These are phyloP conservation scores for Venustoraphidia nigricollis DNA, from an alignment of 2,888 invertebrate genomes.

Conservation along the genomic window DNA sequence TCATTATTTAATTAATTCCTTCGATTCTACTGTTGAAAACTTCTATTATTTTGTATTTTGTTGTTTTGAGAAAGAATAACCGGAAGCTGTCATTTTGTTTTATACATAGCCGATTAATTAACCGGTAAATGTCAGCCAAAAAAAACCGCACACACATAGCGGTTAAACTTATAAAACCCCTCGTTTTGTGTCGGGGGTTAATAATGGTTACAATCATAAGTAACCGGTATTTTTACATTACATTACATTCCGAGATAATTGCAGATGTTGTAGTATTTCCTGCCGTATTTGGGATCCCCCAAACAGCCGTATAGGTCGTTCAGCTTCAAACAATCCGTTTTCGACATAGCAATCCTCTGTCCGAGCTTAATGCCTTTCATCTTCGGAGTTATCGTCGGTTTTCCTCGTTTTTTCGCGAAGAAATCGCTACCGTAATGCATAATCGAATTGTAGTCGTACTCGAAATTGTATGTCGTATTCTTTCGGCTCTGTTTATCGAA, in stretches of 20 bases:
- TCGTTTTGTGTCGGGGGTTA: too few species aligned
- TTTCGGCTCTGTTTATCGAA: slow-evolving; percentile 47
- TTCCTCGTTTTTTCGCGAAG: slow-evolving; percentile 43
- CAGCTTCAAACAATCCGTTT: slow-evolving; percentile 50
- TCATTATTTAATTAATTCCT: too few species aligned
- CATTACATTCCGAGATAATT: slow-evolving; percentile 32
- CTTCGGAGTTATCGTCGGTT: slow-evolving; percentile 44
- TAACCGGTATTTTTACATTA: too few species aligned
- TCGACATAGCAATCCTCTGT: slow-evolving; percentile 45
- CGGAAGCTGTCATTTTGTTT: too few species aligned
- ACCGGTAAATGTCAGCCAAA: too few species aligned
- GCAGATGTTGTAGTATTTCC: slow-evolving; percentile 38
- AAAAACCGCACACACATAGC: too few species aligned
- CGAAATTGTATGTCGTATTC: slow-evolving; percentile 48
- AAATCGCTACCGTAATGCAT: slow-evolving; percentile 63
- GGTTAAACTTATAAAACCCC: too few species aligned
- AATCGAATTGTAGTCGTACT: slow-evolving; percentile 62
- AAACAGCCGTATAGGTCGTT: slow-evolving; percentile 51
- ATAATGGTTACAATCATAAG: too few species aligned
- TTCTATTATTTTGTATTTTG: too few species aligned
- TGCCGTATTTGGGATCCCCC: slow-evolving; percentile 27
- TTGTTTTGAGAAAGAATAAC: too few species aligned
- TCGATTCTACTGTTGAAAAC: too few species aligned
- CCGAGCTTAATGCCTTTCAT: slow-evolving; percentile 38
- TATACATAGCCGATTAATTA: too few species aligned